phyloP scores from a whole-genome alignment of 2,888 invertebrate genomes.

The Megalurothrips usitatus region DNA sequence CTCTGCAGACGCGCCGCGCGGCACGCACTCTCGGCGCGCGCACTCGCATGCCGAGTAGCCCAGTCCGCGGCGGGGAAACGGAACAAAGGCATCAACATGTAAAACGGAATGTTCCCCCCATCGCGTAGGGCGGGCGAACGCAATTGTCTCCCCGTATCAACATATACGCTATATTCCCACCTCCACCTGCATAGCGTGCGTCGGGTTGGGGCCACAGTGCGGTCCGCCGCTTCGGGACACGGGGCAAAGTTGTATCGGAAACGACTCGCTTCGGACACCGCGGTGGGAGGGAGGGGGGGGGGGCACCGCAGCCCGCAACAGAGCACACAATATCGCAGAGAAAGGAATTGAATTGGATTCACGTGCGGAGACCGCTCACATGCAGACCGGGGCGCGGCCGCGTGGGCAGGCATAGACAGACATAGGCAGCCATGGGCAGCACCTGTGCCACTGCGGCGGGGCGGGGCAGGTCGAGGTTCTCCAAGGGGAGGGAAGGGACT shows the following conservation, averaged over 20 bases:
- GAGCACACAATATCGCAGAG: neutral
- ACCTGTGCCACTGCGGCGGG: neutral
- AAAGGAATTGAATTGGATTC: neutral
- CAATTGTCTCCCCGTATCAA: no score
- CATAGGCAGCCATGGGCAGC: neutral
- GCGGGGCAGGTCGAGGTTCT: neutral
- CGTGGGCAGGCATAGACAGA: neutral
- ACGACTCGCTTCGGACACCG: neutral
- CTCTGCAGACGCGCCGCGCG: no score
- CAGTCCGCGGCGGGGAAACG: no score
- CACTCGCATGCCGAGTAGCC: no score
- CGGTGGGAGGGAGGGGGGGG: neutral
- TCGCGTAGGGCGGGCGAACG: no score
- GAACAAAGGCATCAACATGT: no score
- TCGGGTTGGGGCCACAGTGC: neutral
- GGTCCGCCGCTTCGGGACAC: neutral
- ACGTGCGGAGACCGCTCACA: neutral
- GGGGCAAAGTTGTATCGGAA: neutral
- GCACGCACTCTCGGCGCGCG: no score
- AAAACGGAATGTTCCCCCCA: no score
- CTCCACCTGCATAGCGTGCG: no score
- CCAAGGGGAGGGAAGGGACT: no score
- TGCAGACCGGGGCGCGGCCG: no score
- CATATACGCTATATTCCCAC: no score
- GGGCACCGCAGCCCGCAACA: neutral